Conservation (phyloP, 53 echinoderm and acorn worm genomes). For the Paelopatides confundens region DNA sequence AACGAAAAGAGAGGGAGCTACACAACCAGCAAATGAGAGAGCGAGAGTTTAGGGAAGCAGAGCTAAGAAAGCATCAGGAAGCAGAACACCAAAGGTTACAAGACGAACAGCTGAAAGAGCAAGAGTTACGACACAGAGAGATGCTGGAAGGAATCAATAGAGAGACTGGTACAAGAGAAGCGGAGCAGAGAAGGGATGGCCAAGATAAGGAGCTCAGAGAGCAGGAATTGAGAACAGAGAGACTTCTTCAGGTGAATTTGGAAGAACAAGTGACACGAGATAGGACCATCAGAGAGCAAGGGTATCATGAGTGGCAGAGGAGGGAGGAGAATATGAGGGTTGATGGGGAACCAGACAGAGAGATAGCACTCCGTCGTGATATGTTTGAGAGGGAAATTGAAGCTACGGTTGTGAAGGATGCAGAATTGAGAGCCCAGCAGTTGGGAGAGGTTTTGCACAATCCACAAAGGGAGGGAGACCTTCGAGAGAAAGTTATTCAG, state of each 20-base stretch:
- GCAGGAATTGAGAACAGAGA: neutral
- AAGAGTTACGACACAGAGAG: constrained; percentile 13
- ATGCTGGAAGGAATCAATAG: neutral
- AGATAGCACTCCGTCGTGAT: neutral
- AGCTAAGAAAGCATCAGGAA: neutral
- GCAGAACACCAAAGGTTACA: neutral
- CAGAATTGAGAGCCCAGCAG: constrained; percentile 18
- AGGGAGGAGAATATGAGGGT: constrained; percentile 10
- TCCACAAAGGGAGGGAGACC: constrained; percentile 13
- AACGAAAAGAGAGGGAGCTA: constrained; percentile 12
- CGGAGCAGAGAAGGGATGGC: neutral
- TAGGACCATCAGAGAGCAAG: constrained; percentile 8
- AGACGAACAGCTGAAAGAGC: neutral
- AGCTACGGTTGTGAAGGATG: constrained; percentile 4
- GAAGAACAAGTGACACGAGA: constrained; percentile 13
- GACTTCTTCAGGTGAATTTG: neutral
- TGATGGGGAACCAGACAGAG: constrained; percentile 16
- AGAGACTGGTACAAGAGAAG: neutral
- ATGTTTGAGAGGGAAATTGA: constrained; percentile 25
- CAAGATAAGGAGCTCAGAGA: neutral
- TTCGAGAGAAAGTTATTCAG: constrained; percentile 14
- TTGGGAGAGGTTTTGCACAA: constrained; percentile 23
- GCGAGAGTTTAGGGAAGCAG: neutral
- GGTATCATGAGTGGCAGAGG: constrained; percentile 12
- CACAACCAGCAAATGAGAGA: neutral